phyloP scores from a whole-genome alignment of 2,888 invertebrate genomes.

The Tinea trinotella region DNA sequence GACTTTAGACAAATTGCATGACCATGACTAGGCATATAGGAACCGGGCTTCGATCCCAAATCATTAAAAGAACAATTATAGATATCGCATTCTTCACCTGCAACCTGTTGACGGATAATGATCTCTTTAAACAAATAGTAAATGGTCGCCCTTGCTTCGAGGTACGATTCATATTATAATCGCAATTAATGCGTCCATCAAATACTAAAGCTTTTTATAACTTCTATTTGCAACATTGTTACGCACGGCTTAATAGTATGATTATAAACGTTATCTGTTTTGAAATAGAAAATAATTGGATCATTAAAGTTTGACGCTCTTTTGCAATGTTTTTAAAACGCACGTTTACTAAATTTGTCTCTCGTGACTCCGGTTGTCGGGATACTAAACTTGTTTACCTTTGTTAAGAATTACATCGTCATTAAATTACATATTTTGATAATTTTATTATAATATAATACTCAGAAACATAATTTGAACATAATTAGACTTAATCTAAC shows the following conservation, averaged over 20 bases:
- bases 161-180: constrained; percentile 26
- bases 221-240: background rate
- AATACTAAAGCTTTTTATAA: constrained; percentile 1
- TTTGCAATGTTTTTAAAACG: background rate
- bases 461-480: background rate
- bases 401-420: background rate
- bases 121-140: constrained; percentile 64
- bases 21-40: constrained; percentile 68
- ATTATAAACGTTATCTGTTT: background rate
- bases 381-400: background rate
- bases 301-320: background rate
- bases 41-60: constrained; percentile 56
- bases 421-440: constrained; percentile 1
- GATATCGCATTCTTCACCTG: constrained; percentile 68
- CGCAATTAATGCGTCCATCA: constrained; percentile 30
- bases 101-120: constrained; percentile 65
- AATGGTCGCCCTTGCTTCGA: constrained; percentile 33
- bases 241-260: constrained; percentile 6
- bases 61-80: constrained; percentile 72
- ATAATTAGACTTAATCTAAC: background rate
- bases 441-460: background rate
- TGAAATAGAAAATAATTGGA: background rate
- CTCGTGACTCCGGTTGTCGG: background rate
- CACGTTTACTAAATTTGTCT: background rate
- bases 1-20: constrained; percentile 72